Evolutionary conservation across 2,888 invertebrate species (phyloP).

Genomic region (Idaea aversata): DNA sequence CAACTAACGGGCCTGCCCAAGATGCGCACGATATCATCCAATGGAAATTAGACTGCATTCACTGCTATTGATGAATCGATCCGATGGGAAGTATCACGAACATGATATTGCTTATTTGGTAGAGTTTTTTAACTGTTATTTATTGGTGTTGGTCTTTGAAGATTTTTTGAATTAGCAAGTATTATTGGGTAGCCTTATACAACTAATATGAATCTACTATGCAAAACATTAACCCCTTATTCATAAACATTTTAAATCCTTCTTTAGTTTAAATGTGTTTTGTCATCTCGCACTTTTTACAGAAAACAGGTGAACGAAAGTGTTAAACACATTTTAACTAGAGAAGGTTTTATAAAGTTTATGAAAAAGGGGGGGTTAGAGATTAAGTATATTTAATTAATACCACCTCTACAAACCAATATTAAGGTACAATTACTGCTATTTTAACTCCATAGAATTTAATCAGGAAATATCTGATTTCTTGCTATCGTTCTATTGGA

Average conservation of each 20-base stretch:
- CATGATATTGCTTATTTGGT: background rate
- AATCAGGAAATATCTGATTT: background rate
- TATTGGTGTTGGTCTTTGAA: background rate
- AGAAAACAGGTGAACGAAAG: too few relatives aligned
- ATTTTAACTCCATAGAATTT: too few relatives aligned
- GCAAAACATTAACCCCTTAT: background rate
- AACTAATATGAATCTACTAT: background rate
- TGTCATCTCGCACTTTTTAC: too few relatives aligned
- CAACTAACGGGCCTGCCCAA: constrained; percentile 34
- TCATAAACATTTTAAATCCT: background rate
- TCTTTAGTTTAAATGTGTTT: too few relatives aligned
- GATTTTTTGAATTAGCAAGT: background rate
- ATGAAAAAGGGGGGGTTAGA: too few relatives aligned
- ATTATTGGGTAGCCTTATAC: background rate
- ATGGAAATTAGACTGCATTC: constrained; percentile 36
- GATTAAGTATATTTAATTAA: too few relatives aligned
- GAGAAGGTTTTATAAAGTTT: too few relatives aligned
- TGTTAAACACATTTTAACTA: too few relatives aligned
- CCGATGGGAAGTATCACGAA: constrained; percentile 26
- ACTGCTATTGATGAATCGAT: constrained; percentile 30
- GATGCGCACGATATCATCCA: constrained; percentile 43
- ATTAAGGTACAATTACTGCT: too few relatives aligned
- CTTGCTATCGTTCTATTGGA: background rate
- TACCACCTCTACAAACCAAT: too few relatives aligned
- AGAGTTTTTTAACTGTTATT: background rate